A percentile compares a stretch with the other conserved stretches of the same genome.
These are phyloP conservation scores for Ganaspis brasiliensis DNA, from an alignment of 2,888 invertebrate genomes.

Conservation along the genomic window DNA sequence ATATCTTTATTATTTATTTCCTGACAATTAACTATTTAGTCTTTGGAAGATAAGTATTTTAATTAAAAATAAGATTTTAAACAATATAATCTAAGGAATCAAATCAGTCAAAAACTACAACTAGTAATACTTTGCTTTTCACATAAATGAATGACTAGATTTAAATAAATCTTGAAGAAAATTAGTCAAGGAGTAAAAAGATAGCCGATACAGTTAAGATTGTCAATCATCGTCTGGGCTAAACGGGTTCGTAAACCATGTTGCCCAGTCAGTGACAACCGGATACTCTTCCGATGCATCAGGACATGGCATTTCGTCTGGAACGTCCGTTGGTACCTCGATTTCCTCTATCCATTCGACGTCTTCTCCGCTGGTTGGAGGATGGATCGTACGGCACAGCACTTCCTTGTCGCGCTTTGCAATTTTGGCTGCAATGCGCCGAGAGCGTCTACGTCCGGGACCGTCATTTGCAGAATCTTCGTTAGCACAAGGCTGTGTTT, in stretches of 20 bases:
- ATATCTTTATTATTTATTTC: too few relatives aligned
- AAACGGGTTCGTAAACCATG: constrained; percentile 6
- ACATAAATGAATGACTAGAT: background rate
- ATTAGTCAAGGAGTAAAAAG: background rate
- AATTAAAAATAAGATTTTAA: too few relatives aligned
- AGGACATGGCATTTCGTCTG: constrained; percentile 12
- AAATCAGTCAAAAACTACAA: too few relatives aligned
- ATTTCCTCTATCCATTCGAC: constrained; percentile 4
- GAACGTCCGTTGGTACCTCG: background rate
- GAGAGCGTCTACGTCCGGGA: background rate
- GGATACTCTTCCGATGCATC: background rate
- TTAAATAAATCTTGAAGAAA: background rate
- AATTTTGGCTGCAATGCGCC: constrained; percentile 12
- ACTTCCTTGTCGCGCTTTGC: constrained; percentile 7
- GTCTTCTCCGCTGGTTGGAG: constrained; percentile 13
- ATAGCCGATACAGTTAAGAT: background rate
- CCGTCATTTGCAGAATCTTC: background rate
- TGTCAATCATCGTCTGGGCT: background rate
- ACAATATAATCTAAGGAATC: too few relatives aligned
- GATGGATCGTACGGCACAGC: constrained; percentile 22
- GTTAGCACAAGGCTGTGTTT: background rate
- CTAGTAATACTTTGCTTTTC: too few relatives aligned
- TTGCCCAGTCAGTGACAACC: background rate
- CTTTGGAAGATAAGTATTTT: too few relatives aligned
- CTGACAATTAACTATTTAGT: too few relatives aligned